Percentiles rank a stretch among this genome's conserved stretches.
phyloP scores from a whole-genome alignment of 1,140 invertebrate genomes.

The Spodoptera frugiperda region DNA sequence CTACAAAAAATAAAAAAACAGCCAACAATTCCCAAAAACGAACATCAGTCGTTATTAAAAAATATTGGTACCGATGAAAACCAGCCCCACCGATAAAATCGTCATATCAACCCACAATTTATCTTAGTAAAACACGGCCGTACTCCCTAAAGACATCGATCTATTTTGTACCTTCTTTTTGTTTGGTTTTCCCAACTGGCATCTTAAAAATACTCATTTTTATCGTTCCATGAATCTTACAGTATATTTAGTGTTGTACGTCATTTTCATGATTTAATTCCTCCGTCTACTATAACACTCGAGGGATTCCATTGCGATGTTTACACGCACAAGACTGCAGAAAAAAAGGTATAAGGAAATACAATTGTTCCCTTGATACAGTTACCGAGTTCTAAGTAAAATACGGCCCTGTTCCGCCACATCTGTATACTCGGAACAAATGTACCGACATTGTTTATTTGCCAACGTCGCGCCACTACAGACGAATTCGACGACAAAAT shows the following conservation, averaged over 20 bases:
- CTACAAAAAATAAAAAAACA: no score
- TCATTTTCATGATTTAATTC: constrained; percentile 28
- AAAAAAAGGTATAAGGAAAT: constrained; percentile 19
- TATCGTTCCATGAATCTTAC: constrained; percentile 10
- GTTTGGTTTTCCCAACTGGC: neutral
- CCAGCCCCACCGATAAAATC: constrained; percentile 9
- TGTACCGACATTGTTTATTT: constrained; percentile 24
- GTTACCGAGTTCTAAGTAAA: constrained; percentile 3
- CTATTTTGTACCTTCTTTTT: constrained; percentile 8
- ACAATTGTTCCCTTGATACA: constrained; percentile 27
- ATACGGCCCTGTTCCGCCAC: constrained; percentile 30
- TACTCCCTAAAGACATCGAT: constrained; percentile 17
- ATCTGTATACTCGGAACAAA: constrained; percentile 9
- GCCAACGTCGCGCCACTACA: neutral
- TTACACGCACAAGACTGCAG: constrained; percentile 24
- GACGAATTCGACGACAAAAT: constrained; percentile 10
- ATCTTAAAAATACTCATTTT: constrained; percentile 5
- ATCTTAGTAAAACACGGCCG: constrained; percentile 9
- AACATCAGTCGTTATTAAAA: neutral
- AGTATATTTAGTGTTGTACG: constrained; percentile 5
- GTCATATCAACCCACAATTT: constrained; percentile 26
- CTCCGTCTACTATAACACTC: constrained; percentile 9
- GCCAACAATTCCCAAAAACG: no score
- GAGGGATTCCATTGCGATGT: neutral
- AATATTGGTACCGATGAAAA: neutral